These are phyloP conservation scores for Sphinx pinastri DNA, from an alignment of 2,888 invertebrate species.

Conservation along the genomic window DNA sequence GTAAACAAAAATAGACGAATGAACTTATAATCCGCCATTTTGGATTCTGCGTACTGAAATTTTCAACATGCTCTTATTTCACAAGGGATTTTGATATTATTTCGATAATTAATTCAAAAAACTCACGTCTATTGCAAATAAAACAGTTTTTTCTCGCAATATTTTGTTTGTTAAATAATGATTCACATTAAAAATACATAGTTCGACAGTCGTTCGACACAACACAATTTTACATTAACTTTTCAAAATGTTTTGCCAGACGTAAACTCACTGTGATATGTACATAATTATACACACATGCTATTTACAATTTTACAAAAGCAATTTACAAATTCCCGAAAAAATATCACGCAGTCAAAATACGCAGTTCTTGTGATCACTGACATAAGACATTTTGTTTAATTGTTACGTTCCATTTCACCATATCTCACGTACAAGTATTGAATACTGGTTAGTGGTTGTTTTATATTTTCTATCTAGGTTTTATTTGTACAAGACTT, in stretches of 20 bases:
- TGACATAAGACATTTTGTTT: slow-evolving; percentile 28
- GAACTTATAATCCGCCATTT: slow-evolving; percentile 67
- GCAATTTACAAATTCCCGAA: slow-evolving; percentile 44
- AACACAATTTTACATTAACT: slow-evolving; percentile 29
- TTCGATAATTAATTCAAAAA: slow-evolving; percentile 28
- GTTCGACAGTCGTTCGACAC: slow-evolving; percentile 27
- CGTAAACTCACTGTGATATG: slow-evolving; percentile 39
- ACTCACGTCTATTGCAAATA: slow-evolving; percentile 64
- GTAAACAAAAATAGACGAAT: slow-evolving; percentile 58
- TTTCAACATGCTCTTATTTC: slow-evolving; percentile 12
- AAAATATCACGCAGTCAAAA: slow-evolving; percentile 58
- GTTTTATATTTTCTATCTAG: no score
- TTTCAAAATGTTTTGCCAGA: slow-evolving; percentile 19
- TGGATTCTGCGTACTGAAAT: slow-evolving; percentile 47
- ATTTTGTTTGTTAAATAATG: slow-evolving; percentile 41
- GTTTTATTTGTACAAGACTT: no score
- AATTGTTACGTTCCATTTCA: not conserved
- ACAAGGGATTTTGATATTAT: slow-evolving; percentile 27
- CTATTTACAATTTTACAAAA: slow-evolving; percentile 51
- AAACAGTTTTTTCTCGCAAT: slow-evolving; percentile 30
- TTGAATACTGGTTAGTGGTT: no score
- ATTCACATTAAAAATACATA: slow-evolving; percentile 17
- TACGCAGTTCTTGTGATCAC: slow-evolving; percentile 62
- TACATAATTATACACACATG: slow-evolving; percentile 37
- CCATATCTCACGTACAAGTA: no score